Evolutionary conservation across 2,888 invertebrate genomes (phyloP).

Genomic region (Drosophila borealis): DNA sequence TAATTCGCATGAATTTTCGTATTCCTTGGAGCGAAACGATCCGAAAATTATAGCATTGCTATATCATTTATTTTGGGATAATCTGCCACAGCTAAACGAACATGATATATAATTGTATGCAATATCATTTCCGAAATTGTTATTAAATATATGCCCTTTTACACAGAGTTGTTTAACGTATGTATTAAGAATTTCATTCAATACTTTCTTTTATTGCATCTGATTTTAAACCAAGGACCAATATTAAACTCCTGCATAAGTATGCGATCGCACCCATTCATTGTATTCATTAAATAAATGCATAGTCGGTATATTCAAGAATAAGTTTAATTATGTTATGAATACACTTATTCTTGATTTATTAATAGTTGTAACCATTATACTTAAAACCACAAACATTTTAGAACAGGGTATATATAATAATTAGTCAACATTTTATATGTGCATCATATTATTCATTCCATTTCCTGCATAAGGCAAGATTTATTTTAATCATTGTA

Average conservation of each 20-base stretch:
- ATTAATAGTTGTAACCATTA: not conserved
- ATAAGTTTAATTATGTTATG: not conserved
- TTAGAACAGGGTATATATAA: not conserved
- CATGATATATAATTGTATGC: not conserved
- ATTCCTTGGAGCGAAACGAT: constrained; percentile 51
- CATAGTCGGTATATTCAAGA: not conserved
- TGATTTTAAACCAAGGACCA: not conserved
- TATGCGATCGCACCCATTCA: constrained; percentile 1
- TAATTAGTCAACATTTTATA: not conserved
- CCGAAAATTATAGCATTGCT: constrained; percentile 33
- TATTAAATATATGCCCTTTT: constrained; percentile 1
- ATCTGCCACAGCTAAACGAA: constrained; percentile 10
- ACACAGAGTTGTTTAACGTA: constrained; percentile 20
- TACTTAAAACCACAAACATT: not conserved
- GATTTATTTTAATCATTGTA: not conserved
- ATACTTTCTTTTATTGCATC: constrained; percentile 3
- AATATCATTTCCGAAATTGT: constrained; percentile 4
- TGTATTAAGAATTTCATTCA: constrained; percentile 14
- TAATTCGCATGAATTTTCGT: constrained; percentile 34
- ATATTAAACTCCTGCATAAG: not conserved
- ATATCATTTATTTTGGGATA: constrained; percentile 1
- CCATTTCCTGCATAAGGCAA: not conserved
- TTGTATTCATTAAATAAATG: not conserved
- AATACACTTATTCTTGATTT: not conserved
- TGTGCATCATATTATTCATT: constrained; percentile 3